phyloP scores from a whole-genome alignment of 1,140 invertebrate genomes.

The Pseudomyrmex flavicornis region DNA sequence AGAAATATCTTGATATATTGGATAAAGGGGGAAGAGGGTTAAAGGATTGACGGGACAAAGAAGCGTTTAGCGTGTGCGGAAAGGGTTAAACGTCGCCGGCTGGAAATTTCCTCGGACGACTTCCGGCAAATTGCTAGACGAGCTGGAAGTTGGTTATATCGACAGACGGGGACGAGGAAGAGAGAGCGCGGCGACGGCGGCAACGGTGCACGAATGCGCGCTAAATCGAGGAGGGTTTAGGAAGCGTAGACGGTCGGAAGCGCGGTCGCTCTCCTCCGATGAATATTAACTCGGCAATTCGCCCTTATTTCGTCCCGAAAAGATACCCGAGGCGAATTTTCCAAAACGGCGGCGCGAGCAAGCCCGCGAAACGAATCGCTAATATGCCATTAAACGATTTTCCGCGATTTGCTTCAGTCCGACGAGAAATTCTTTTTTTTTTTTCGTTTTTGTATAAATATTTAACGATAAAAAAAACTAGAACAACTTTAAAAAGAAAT shows the following conservation, averaged over 20 bases:
- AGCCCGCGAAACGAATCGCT: constrained; percentile 10
- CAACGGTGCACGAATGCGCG: constrained; percentile 52
- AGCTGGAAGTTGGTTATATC: constrained; percentile 41
- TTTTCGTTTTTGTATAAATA: not conserved
- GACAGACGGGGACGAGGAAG: constrained; percentile 25
- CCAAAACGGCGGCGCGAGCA: constrained; percentile 1
- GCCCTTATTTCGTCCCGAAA: constrained; percentile 15
- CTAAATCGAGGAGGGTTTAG: constrained; percentile 48
- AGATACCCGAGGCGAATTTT: constrained; percentile 30
- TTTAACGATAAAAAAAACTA: no score
- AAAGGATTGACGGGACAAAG: not conserved
- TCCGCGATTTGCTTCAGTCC: not conserved
- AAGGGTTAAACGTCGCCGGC: constrained; percentile 21
- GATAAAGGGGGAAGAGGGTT: not conserved
- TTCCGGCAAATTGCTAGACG: constrained; percentile 44
- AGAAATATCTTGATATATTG: not conserved
- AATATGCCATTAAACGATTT: constrained; percentile 7
- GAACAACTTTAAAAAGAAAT: no score
- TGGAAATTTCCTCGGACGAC: constrained; percentile 37
- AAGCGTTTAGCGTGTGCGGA: constrained; percentile 1
- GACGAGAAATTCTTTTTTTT: constrained; percentile 7
- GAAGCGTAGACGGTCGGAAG: constrained; percentile 33
- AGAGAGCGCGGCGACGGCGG: not conserved
- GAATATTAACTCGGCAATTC: constrained; percentile 55
- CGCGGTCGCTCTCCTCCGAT: constrained; percentile 33